phyloP scores from a whole-genome alignment of 2,888 invertebrate species.

The Caenorhabditis uteleia region DNA sequence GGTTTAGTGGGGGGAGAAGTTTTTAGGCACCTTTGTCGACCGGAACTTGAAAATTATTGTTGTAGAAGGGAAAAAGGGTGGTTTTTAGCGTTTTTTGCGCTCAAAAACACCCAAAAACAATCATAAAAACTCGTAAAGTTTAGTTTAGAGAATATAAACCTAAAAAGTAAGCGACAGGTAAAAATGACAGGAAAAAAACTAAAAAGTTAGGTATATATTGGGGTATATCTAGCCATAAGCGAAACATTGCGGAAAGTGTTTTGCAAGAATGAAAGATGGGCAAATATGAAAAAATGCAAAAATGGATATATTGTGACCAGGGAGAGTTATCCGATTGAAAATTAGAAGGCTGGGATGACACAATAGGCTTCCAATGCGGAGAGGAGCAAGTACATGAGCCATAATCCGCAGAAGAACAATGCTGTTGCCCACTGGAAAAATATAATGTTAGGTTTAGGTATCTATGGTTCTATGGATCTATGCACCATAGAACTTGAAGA shows the following conservation, averaged over 20 bases:
- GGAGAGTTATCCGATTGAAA: no score
- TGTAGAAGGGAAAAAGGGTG: conserved; percentile 4
- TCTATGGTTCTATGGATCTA: no score
- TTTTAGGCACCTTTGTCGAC: conserved; percentile 42
- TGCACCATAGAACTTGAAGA: no score
- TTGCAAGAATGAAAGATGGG: conserved; percentile 23
- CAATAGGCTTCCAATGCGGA: conserved; percentile 93
- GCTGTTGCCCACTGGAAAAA: conserved; percentile 76
- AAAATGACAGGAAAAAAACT: no score
- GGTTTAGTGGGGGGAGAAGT: conserved; percentile 11
- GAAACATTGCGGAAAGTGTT: conserved; percentile 37
- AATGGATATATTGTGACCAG: conserved; percentile 27
- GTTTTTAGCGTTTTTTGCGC: no score
- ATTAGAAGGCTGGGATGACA: conserved; percentile 78
- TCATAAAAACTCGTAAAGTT: no score
- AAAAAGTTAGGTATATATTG: no score
- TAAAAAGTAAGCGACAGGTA: no score
- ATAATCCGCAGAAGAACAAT: conserved; percentile 82
- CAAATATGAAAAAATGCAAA: conserved; percentile 7
- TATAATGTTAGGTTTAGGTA: no score
- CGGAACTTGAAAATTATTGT: conserved; percentile 17
- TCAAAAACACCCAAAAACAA: no score
- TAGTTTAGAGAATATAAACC: no score
- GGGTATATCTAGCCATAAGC: no score
- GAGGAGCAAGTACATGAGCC: conserved; percentile 89